Percentiles rank a stretch among this genome's conserved stretches.
phyloP scores from a whole-genome alignment of 2,888 invertebrate genomes.

The Pandemis corylana region DNA sequence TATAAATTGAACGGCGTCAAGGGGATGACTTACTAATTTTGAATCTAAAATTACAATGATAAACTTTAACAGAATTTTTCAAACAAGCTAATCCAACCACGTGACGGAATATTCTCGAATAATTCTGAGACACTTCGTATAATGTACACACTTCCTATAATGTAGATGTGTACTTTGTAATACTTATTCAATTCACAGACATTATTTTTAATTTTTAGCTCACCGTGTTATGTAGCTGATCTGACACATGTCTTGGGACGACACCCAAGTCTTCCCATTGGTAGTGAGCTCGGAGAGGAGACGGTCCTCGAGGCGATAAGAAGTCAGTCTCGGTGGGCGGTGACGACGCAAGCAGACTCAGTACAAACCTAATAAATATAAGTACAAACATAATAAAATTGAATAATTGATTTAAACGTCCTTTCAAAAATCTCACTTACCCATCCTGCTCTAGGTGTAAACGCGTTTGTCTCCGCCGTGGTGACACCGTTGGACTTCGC shows the following conservation, averaged over 20 bases:
- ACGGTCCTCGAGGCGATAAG: constrained; percentile 65
- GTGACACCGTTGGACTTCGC: constrained; percentile 85
- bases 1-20: too few species aligned
- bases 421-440: constrained; percentile 54
- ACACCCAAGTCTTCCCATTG: constrained; percentile 87
- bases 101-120: too few species aligned
- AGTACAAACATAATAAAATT: constrained; percentile 65
- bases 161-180: too few species aligned
- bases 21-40: too few species aligned
- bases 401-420: too few species aligned
- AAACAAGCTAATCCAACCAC: too few species aligned
- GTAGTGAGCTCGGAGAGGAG: constrained; percentile 68
- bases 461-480: constrained; percentile 75
- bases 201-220: constrained; percentile 50
- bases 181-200: too few species aligned
- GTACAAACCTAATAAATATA: constrained; percentile 62
- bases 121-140: too few species aligned
- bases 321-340: constrained; percentile 62
- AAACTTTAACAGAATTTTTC: too few species aligned
- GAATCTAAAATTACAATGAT: too few species aligned
- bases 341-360: constrained; percentile 72
- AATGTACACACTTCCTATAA: too few species aligned
- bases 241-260: constrained; percentile 85
- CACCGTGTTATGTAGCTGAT: constrained; percentile 89
- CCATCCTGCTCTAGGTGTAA: constrained; percentile 75